Conservation (phyloP, 2,797 vertebrate genomes). For the Neosilurus mollespiculum region DNA sequence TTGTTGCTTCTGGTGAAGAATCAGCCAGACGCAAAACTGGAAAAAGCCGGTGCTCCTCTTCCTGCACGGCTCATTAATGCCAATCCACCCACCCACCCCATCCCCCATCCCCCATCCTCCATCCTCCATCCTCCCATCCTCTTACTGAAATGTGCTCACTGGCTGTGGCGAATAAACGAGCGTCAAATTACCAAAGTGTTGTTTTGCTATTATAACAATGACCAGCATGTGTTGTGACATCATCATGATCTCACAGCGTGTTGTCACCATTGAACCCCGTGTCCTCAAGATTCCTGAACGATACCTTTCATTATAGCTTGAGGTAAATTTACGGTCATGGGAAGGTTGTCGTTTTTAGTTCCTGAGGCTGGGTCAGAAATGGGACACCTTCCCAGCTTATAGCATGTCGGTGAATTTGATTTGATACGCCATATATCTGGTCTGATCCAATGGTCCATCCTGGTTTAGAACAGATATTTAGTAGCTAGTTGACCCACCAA, state of each 20-base stretch:
- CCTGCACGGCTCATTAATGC: conserved; percentile 37
- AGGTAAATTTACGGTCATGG: neutral
- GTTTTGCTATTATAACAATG: conserved; percentile 23
- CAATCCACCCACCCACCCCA: neutral
- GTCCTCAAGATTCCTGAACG: neutral
- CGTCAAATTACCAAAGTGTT: conserved; percentile 36
- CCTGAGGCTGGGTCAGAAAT: no score
- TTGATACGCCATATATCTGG: no score
- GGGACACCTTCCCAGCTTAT: no score
- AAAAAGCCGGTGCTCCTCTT: conserved; percentile 38
- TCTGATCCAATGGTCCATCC: no score
- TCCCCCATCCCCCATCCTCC: neutral
- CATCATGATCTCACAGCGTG: neutral
- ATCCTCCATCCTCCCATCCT: neutral
- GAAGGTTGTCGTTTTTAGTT: neutral
- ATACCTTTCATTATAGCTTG: neutral
- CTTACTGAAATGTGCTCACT: conserved; percentile 16
- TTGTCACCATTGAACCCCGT: neutral
- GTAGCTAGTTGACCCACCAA: no score
- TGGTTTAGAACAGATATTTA: no score
- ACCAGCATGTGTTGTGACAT: conserved; percentile 20
- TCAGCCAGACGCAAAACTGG: conserved; percentile 40
- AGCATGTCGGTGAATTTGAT: neutral
- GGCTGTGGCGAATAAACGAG: conserved; percentile 35
- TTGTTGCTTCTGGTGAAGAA: conserved; percentile 54